A percentile compares a stretch with the other conserved stretches of the same genome.
phyloP scores from a whole-genome alignment of 2,113 vertebrate species.

The Sinocyclocheilus grahami region DNA sequence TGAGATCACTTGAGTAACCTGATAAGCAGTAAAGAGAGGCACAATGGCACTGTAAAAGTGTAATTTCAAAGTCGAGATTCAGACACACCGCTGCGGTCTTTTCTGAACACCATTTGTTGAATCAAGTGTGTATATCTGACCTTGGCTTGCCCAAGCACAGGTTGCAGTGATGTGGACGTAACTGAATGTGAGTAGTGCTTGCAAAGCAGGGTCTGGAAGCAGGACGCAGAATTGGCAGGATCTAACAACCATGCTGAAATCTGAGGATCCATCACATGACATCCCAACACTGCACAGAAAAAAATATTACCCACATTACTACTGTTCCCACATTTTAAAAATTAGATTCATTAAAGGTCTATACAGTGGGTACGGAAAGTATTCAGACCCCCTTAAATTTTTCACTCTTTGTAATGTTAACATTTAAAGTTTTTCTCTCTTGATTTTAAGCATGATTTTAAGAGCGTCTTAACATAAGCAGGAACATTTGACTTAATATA shows the following conservation, averaged over 20 bases:
- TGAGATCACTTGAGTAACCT: conserved; percentile 75
- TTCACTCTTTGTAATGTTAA: no score
- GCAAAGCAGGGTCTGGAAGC: conserved; percentile 80
- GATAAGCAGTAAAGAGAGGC: background rate
- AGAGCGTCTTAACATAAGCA: background rate
- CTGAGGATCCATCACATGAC: conserved; percentile 83
- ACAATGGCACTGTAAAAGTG: background rate
- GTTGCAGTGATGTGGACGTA: conserved; percentile 32
- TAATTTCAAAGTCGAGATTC: background rate
- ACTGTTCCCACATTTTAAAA: background rate
- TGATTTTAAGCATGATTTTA: background rate
- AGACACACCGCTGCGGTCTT: background rate
- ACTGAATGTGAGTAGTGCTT: conserved; percentile 73
- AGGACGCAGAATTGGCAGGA: conserved; percentile 78
- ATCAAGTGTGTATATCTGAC: conserved; percentile 53
- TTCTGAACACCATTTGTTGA: background rate
- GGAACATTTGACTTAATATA: background rate
- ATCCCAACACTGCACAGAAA: conserved; percentile 73
- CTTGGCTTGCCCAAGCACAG: conserved; percentile 47
- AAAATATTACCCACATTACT: background rate
- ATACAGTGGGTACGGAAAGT: no score
- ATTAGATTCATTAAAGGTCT: background rate
- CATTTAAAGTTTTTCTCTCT: background rate
- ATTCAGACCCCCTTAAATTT: no score
- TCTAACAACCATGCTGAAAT: conserved; percentile 89